Evolutionary conservation across 1,140 invertebrate genomes (phyloP).

Genomic region (Drosophila busckii): DNA sequence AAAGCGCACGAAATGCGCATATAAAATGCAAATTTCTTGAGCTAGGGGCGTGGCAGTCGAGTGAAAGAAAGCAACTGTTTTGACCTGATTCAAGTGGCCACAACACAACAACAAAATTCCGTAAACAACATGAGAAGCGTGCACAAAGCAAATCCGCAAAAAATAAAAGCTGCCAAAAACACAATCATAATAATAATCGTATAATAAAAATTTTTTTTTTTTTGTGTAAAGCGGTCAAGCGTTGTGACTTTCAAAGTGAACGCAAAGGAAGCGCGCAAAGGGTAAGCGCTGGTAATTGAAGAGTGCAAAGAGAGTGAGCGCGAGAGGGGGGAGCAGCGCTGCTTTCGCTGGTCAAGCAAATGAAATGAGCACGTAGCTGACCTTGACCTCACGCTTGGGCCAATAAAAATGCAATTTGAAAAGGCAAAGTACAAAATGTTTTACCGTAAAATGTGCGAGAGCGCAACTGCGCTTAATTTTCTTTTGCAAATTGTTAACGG

Average conservation of each 20-base stretch:
- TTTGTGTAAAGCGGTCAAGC: slow-evolving; percentile 33
- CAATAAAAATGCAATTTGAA: slow-evolving; percentile 69
- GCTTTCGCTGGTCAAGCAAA: slow-evolving; percentile 48
- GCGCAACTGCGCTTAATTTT: too few species aligned
- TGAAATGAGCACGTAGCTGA: slow-evolving; percentile 70
- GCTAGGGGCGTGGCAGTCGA: slow-evolving; percentile 42
- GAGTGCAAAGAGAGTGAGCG: background rate
- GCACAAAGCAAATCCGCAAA: slow-evolving; percentile 56
- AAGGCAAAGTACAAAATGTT: slow-evolving; percentile 41
- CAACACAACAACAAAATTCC: slow-evolving; percentile 24
- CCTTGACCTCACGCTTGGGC: slow-evolving; percentile 52
- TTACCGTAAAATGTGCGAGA: slow-evolving; percentile 12
- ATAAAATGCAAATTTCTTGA: slow-evolving; percentile 31
- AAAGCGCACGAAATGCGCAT: slow-evolving; percentile 17
- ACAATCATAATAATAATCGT: slow-evolving; percentile 35
- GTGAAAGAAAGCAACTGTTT: slow-evolving; percentile 71
- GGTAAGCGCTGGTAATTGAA: background rate
- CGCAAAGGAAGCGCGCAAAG: background rate
- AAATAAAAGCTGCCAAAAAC: slow-evolving; percentile 20
- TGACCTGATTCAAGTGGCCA: slow-evolving; percentile 57
- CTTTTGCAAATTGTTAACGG: slow-evolving; percentile 70
- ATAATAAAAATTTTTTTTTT: slow-evolving; percentile 33
- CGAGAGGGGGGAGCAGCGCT: background rate
- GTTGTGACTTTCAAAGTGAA: slow-evolving; percentile 33
- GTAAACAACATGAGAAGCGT: slow-evolving; percentile 38